Evolutionary conservation across 2,113 vertebrate genomes (phyloP).

Genomic region (Telmatochromis brichardi): DNA sequence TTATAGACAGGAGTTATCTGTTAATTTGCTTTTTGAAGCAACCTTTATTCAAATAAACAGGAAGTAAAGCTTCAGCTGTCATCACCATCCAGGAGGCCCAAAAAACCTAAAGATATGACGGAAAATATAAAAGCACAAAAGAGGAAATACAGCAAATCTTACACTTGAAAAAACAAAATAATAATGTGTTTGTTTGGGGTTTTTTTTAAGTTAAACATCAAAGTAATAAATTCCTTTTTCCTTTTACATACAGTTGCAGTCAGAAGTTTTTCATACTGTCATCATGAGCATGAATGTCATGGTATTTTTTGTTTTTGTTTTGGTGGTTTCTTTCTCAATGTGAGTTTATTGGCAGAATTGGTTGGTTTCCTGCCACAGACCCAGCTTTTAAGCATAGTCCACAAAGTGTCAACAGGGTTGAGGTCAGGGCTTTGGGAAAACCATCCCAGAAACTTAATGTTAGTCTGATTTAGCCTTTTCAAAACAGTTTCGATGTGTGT

Average conservation of each 20-base stretch:
- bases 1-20: not conserved
- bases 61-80: not conserved
- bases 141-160: not conserved
- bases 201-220: not conserved
- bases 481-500: not conserved
- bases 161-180: not conserved
- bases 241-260: not conserved
- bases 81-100: not conserved
- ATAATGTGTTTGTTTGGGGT: fast-evolving
- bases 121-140: not conserved
- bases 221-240: not conserved
- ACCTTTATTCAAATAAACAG: not conserved
- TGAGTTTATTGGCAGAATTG: not conserved
- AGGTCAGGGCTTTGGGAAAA: not conserved
- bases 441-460: not conserved
- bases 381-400: not conserved
- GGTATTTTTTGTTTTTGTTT: not conserved
- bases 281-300: not conserved
- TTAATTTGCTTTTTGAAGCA: not conserved
- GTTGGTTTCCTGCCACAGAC: not conserved
- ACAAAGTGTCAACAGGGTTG: not conserved
- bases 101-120: not conserved
- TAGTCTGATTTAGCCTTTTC: not conserved
- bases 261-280: not conserved
- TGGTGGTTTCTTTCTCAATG: not conserved